phyloP scores from a whole-genome alignment of 2,113 vertebrate species.

The Cranoglanis bouderius region DNA sequence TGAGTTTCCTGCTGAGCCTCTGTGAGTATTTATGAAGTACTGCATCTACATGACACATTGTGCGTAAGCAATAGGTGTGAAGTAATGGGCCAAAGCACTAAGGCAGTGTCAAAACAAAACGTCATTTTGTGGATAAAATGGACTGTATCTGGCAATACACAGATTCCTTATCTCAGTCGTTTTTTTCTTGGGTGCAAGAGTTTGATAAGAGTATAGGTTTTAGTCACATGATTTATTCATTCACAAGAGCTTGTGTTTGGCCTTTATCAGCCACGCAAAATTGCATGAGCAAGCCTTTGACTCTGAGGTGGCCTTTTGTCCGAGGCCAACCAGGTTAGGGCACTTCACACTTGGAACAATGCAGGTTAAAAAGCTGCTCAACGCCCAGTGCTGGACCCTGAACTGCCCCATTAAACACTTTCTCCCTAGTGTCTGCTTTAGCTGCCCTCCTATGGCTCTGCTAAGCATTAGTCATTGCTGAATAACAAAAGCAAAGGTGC shows the following conservation, averaged over 20 bases:
- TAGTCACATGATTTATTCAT: constrained; percentile 35
- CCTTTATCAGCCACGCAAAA: neutral
- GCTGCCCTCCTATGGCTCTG: neutral
- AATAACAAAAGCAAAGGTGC: constrained; percentile 69
- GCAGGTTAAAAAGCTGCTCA: constrained; percentile 30
- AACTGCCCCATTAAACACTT: constrained; percentile 8
- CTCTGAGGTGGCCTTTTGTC: constrained; percentile 4
- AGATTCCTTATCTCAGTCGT: neutral
- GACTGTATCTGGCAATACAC: neutral
- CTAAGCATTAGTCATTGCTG: constrained; percentile 54
- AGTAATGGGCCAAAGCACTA: neutral
- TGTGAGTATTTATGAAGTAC: neutral
- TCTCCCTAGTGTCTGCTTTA: constrained; percentile 15
- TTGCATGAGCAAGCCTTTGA: neutral
- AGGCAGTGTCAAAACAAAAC: neutral
- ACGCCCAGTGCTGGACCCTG: neutral
- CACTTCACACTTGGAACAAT: constrained; percentile 39
- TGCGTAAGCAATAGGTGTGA: neutral
- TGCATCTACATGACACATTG: neutral
- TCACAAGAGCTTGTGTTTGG: constrained; percentile 19
- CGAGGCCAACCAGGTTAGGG: neutral
- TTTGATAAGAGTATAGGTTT: constrained; percentile 16
- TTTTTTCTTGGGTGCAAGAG: neutral
- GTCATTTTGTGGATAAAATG: neutral
- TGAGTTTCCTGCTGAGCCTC: neutral